Conservation (phyloP, 2,888 invertebrate species). For the Petrolisthes manimaculis region DNA sequence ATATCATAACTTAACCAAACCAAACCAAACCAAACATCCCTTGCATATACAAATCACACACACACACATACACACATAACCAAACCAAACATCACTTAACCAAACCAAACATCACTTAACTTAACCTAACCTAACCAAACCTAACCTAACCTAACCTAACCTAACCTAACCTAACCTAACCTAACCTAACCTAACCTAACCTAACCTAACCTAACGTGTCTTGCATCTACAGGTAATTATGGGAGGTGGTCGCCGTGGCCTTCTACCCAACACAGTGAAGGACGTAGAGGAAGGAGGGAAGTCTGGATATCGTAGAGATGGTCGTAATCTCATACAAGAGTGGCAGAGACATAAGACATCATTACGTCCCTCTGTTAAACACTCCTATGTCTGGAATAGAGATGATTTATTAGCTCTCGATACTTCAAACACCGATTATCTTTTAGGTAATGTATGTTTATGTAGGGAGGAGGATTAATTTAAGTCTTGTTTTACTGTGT, state of each 20-base stretch:
- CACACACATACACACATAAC: too few species aligned
- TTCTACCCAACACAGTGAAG: slow-evolving; percentile 70
- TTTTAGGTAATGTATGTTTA: slow-evolving; percentile 77
- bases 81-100: too few species aligned
- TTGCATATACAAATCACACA: too few species aligned
- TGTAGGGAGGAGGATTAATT: neutral
- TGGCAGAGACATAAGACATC: slow-evolving; percentile 73
- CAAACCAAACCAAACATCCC: too few species aligned
- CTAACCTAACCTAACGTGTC: neutral
- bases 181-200: neutral
- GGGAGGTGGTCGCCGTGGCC: slow-evolving; percentile 81
- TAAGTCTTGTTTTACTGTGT: too few species aligned
- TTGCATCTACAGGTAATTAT: slow-evolving; percentile 75
- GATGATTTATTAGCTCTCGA: slow-evolving; percentile 74
- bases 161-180: neutral
- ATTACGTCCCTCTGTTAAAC: slow-evolving; percentile 68
- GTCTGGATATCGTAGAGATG: slow-evolving; percentile 75
- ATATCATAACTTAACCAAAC: too few species aligned
- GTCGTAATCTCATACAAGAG: slow-evolving; percentile 76
- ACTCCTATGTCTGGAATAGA: slow-evolving; percentile 75
- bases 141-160: too few species aligned
- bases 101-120: too few species aligned
- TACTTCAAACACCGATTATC: slow-evolving; percentile 75
- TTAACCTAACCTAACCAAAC: too few species aligned
- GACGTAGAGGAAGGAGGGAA: slow-evolving; percentile 62